These are phyloP conservation scores for Orycteropus afer DNA, from an alignment of 2,113 vertebrate species.

Conservation along the genomic window DNA sequence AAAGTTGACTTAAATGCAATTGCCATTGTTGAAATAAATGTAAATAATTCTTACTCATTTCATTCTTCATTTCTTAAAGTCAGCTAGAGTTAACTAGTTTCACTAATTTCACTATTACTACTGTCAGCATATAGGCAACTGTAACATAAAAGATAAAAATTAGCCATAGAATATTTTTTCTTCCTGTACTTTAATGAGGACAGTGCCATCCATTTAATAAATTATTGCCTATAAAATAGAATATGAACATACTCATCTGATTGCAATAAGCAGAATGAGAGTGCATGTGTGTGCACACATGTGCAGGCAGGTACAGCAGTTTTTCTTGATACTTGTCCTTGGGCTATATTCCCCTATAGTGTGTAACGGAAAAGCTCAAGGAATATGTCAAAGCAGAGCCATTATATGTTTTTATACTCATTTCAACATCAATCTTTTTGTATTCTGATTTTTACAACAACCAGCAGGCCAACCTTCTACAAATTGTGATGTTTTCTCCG, in stretches of 20 bases:
- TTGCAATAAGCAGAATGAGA: neutral
- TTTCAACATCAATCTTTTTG: conserved; percentile 61
- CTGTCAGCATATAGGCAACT: neutral
- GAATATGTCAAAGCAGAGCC: neutral
- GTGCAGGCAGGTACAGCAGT: neutral
- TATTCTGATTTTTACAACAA: neutral
- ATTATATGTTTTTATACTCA: neutral
- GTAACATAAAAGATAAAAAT: neutral
- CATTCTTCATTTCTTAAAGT: neutral
- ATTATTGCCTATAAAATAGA: neutral
- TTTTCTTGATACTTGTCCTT: neutral
- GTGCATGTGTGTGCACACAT: rapidly evolving
- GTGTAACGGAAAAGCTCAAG: conserved; percentile 42
- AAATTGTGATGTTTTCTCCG: neutral
- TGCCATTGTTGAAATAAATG: neutral
- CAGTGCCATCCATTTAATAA: neutral
- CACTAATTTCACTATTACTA: neutral
- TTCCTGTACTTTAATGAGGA: neutral
- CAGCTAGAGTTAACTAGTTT: neutral
- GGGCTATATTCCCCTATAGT: neutral
- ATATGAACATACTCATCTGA: neutral
- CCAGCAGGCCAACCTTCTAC: conserved; percentile 59
- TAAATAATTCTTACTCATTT: conserved; percentile 34
- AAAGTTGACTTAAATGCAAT: neutral
- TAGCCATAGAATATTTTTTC: neutral